phyloP scores from a whole-genome alignment of 2,888 invertebrate species.

The Octodonta nipae region DNA sequence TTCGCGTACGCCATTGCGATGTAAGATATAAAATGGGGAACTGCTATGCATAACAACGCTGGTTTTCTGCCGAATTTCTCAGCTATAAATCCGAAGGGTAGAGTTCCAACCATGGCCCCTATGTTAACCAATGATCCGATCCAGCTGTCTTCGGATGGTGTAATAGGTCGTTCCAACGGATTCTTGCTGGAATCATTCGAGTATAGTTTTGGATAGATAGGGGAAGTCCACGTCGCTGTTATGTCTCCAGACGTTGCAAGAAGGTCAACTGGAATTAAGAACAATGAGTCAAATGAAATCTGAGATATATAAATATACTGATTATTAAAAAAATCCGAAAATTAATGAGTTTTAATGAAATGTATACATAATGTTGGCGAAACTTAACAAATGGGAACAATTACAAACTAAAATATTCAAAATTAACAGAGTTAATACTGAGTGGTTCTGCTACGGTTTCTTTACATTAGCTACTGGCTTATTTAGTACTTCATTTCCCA shows the following conservation, averaged over 20 bases:
- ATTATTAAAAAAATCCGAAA: too few relatives aligned
- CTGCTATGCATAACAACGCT: conserved; percentile 43
- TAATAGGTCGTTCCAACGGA: conserved; percentile 28
- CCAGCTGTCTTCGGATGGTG: conserved; percentile 36
- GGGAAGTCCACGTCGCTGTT: conserved; percentile 24
- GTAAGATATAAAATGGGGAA: conserved; percentile 20
- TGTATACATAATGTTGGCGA: too few relatives aligned
- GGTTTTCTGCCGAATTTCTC: conserved; percentile 54
- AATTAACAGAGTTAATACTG: too few relatives aligned
- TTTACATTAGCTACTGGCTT: too few relatives aligned
- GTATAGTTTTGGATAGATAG: conserved; percentile 21
- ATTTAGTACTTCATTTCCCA: too few relatives aligned
- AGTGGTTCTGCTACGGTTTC: too few relatives aligned
- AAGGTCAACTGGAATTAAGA: conserved; percentile 22
- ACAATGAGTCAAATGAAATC: too few relatives aligned
- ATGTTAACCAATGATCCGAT: conserved; percentile 38
- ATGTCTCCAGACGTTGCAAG: conserved; percentile 24
- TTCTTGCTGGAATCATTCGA: conserved; percentile 23
- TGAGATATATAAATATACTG: too few relatives aligned
- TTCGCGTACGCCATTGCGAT: conserved; percentile 17
- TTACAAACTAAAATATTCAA: too few relatives aligned
- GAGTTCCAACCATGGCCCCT: conserved; percentile 48
- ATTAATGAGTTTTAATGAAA: too few relatives aligned
- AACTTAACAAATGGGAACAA: too few relatives aligned
- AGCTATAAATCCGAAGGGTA: conserved; percentile 50